These are phyloP conservation scores for Drosophila pandora DNA, from an alignment of 1,140 invertebrate genomes.

Conservation along the genomic window DNA sequence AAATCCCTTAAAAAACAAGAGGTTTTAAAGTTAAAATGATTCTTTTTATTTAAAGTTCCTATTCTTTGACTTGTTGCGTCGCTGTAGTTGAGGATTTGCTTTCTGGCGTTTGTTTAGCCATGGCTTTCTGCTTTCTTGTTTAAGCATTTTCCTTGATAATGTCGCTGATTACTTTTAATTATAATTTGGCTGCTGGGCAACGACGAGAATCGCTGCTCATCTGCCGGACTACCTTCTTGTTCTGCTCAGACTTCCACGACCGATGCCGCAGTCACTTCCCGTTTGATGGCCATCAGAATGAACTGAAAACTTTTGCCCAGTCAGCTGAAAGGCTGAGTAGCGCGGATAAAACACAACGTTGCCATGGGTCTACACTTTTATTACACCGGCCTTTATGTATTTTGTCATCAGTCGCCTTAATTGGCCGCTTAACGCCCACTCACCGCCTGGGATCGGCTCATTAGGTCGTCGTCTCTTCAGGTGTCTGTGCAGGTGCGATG, in stretches of 20 bases:
- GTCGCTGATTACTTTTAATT: conserved; percentile 80
- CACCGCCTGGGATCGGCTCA: conserved; percentile 39
- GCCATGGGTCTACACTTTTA: conserved; percentile 27
- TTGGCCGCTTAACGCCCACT: conserved; percentile 67
- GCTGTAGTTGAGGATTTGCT: conserved; percentile 35
- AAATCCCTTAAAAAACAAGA: background rate
- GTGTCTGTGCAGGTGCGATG: background rate
- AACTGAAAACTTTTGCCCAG: conserved; percentile 63
- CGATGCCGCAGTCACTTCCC: conserved; percentile 2
- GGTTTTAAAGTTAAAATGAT: background rate
- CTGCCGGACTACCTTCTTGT: conserved; percentile 9
- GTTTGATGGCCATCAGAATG: conserved; percentile 48
- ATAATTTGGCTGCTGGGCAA: conserved; percentile 77
- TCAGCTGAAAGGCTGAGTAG: conserved; percentile 53
- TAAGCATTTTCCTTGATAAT: conserved; percentile 73
- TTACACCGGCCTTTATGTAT: conserved; percentile 40
- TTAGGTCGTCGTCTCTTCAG: conserved; percentile 33
- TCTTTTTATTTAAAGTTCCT: conserved; percentile 13
- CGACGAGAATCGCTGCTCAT: conserved; percentile 48
- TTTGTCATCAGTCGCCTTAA: conserved; percentile 61
- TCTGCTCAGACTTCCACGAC: background rate
- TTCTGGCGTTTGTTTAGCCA: conserved; percentile 5
- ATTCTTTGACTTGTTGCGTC: conserved; percentile 44
- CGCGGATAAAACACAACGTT: conserved; percentile 26
- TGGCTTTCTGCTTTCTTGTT: conserved; percentile 36